A percentile compares a stretch with the other conserved stretches of the same genome.
phyloP scores from a whole-genome alignment of 2,797 vertebrate genomes.

The Tarsius wallacei region DNA sequence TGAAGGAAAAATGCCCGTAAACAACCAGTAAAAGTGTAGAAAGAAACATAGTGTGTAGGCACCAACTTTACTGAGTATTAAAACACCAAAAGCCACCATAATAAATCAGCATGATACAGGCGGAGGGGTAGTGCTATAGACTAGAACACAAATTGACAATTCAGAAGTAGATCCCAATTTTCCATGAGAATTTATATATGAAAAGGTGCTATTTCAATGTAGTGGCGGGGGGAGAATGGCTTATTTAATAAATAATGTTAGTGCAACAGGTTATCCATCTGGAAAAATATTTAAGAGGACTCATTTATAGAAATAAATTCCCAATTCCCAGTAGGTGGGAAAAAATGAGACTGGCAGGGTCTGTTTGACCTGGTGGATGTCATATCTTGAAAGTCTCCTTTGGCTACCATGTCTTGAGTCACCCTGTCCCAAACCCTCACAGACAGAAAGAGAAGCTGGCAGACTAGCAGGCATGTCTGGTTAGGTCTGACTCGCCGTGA shows the following conservation, averaged over 20 bases:
- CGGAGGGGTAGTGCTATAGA: background rate
- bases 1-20: background rate
- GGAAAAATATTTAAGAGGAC: conserved; percentile 11
- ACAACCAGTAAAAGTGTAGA: background rate
- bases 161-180: conserved; percentile 34
- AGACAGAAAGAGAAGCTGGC: background rate
- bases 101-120: background rate
- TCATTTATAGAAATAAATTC: conserved; percentile 37
- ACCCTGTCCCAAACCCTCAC: background rate
- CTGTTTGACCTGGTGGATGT: background rate
- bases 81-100: background rate
- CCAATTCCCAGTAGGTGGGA: background rate
- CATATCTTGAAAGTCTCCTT: background rate
- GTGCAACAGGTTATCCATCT: background rate
- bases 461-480: background rate
- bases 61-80: background rate
- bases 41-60: background rate
- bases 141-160: conserved; percentile 37
- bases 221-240: conserved; percentile 13
- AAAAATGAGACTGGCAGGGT: background rate
- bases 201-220: conserved; percentile 28
- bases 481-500: background rate
- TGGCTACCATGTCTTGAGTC: background rate
- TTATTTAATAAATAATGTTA: conserved; percentile 61
- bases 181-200: background rate